phyloP scores from a whole-genome alignment of 2,888 invertebrate species.

The Chrysodeixis includens region DNA sequence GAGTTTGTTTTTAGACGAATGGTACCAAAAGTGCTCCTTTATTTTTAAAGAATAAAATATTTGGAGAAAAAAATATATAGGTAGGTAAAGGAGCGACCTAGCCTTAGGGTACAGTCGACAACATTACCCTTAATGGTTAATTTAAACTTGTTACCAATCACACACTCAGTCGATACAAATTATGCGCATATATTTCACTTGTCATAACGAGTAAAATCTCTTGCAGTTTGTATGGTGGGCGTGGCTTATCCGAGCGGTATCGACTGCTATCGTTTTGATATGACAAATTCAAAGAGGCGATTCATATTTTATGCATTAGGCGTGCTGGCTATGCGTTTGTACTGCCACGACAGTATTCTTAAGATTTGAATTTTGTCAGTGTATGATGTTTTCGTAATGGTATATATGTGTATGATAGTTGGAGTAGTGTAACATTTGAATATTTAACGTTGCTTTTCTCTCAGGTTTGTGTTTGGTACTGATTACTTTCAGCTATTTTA shows the following conservation, averaged over 20 bases:
- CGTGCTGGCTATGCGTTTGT: conserved; percentile 69
- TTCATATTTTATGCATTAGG: conserved; percentile 86
- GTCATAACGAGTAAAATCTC: conserved; percentile 74
- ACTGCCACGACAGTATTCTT: conserved; percentile 56
- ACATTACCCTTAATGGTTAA: conserved; percentile 45
- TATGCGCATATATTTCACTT: conserved; percentile 74
- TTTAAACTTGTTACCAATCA: conserved; percentile 61
- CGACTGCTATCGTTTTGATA: conserved; percentile 77
- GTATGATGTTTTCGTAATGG: conserved; percentile 34
- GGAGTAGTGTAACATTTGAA: conserved; percentile 6
- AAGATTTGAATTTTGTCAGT: conserved; percentile 51
- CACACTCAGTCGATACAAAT: conserved; percentile 64
- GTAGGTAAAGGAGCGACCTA: too few species aligned
- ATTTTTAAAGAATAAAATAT: neutral
- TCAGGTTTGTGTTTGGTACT: too few species aligned
- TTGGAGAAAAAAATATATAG: too few species aligned
- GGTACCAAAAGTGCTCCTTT: neutral
- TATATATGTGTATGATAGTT: conserved; percentile 22
- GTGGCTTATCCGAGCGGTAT: conserved; percentile 70
- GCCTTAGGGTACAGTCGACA: conserved; percentile 8
- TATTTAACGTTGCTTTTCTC: conserved; percentile 5
- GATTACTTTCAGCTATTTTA: too few species aligned
- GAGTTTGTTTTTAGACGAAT: neutral
- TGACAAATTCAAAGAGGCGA: conserved; percentile 83
- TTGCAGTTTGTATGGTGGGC: conserved; percentile 66